Conservation (phyloP, 2,113 vertebrate genomes). For the Mormyrus lacerda region DNA sequence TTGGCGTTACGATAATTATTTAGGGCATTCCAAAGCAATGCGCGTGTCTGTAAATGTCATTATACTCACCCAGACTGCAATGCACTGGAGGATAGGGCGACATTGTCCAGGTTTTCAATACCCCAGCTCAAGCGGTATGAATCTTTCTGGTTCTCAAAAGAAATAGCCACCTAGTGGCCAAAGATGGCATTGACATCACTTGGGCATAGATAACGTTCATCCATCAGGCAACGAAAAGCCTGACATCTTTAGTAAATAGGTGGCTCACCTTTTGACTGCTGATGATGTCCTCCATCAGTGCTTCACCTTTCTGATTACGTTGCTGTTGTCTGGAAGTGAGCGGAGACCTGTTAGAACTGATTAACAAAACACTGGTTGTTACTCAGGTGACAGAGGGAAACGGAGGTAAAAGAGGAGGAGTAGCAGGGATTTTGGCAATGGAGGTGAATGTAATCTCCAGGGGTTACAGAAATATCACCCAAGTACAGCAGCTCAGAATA, state of each 20-base stretch:
- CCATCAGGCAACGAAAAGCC: no score
- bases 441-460: constrained; percentile 22
- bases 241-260: not conserved
- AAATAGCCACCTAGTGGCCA: constrained; percentile 67
- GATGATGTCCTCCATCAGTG: constrained; percentile 81
- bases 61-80: constrained; percentile 88
- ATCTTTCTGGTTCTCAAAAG: constrained; percentile 78
- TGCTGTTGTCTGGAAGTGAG: constrained; percentile 71
- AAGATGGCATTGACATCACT: not conserved
- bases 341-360: constrained; percentile 83
- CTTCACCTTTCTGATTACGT: constrained; percentile 74
- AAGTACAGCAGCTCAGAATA: not conserved
- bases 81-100: constrained; percentile 84
- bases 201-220: not conserved
- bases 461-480: not conserved
- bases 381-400: constrained; percentile 52
- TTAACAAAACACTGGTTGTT: constrained; percentile 71
- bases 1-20: not conserved
- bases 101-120: constrained; percentile 89
- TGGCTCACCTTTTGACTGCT: constrained; percentile 76
- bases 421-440: constrained; percentile 53
- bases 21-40: not conserved
- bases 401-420: constrained; percentile 43
- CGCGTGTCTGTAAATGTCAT: not conserved
- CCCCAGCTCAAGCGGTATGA: constrained; percentile 90